Base-by-base conservation (phyloP, 2,113 vertebrate genomes). In the Phalacrocorax carbo region DNA sequence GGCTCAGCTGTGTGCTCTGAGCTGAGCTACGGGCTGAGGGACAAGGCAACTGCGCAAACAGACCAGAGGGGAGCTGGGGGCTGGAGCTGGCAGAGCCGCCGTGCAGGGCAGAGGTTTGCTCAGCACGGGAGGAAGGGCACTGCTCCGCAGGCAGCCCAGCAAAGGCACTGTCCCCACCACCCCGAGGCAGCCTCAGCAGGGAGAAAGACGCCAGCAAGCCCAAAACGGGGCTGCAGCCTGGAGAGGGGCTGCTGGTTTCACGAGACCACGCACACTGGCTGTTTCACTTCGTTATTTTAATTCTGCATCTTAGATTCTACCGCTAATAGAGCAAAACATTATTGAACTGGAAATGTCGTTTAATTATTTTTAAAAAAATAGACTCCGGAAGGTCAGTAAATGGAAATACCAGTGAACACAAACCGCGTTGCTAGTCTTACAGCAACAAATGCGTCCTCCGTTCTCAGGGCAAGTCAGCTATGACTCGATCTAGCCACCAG, bases 251-350 rank as follows among this genome's bases (percentile, higher is more conserved):
- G 68, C 61, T 29, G 73, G 29, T 30, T 10, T 22, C 69, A 7
- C 5, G 4, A 44, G 54, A 2, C 32, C 2, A 2, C 3, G 38
- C 27, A 8, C 9, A 0, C 15, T 13, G 0, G 1, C 26, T 5
- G 49, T 10, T 65, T 38, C 64, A 3, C 32, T 38, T 60, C 3
- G 6, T 49, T 38, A 6, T 75, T 88, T 70, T 49, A 29, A 76
- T 38, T 69, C 81, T 40, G 38, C 70, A 7, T 36, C 73, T 65
- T 15, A 11, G 54, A 16, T 54, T 38, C 42, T 9, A 6, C 25
- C 6, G 0, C 61, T 68, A 62, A 81, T 34, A 75, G 64, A 80
- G 60, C 42, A 58, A 49, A 90, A 19, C 71, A 10, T 21, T 18
- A 54, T 27, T 25, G 90, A 86, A 68, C 46, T 36, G 78, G 90